Base-by-base conservation (phyloP, 2,113 vertebrate species). In the Callopanchax toddi region DNA sequence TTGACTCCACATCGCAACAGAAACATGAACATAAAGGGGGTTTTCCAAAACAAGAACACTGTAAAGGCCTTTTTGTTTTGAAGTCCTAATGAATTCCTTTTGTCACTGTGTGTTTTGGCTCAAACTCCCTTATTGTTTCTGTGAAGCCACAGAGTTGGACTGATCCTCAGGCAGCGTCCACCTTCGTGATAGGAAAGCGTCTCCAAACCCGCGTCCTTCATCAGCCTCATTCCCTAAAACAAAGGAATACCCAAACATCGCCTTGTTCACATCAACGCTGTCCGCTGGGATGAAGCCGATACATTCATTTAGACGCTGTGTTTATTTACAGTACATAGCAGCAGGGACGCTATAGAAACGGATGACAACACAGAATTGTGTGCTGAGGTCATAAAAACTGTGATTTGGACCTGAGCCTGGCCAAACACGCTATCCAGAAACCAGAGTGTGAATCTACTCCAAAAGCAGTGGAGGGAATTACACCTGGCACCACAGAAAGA, bases 301-400 rank as follows among this genome's bases (percentile, higher is more conserved):
- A 17, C 4, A 7, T 52, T 79, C 64, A 79, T 78, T 84, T 67
- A 63, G 79, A 71, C 36, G 55, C 56, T 17, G 39, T 63, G 79
- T 87, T 84, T 81, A 86, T 89, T 88, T 88, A 84, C 68, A 46
- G 81, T 86, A 83, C 86, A 86, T 78, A 84, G 57, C 50, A 53
- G 50, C 39, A 11, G 66, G 64, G 71, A 78, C 21, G 43, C 87
- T 82, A 85, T 84, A 78, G 85, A 84, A 83, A 89, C 79, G 58
- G 59, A 67, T 66, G 76, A 83, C 39, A 87, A 87, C 71, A 82
- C 81, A 74, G 65, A 58, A 64, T 57, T 59, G 49, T 61, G 59
- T 70, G 74, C 61, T 83, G 79, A 87, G 85, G 83, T 88, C 79
- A 90, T 71, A 50, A 55, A 76, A 66, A 77, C 72, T 82, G 78